Evolutionary conservation across 2,888 invertebrate species (phyloP).

Genomic region (Atethmia centrago): DNA sequence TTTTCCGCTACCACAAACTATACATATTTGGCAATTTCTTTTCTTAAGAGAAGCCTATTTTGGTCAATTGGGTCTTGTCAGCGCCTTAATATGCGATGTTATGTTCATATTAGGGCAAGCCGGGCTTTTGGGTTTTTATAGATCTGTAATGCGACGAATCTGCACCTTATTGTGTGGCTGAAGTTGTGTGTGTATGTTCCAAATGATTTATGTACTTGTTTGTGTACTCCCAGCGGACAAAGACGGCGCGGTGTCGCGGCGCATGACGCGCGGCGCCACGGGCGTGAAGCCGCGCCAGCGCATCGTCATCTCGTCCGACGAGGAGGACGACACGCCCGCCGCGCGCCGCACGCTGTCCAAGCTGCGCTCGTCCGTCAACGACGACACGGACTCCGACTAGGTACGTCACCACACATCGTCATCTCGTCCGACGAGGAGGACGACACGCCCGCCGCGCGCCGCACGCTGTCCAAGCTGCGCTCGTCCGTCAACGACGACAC

Average conservation of each 20-base stretch:
- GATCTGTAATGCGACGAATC: neutral
- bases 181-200: no score
- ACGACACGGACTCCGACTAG: conserved; percentile 80
- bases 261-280: conserved; percentile 89
- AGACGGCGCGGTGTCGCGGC: conserved; percentile 74
- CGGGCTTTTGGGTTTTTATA: neutral
- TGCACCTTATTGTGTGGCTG: neutral
- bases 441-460: no score
- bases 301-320: conserved; percentile 89
- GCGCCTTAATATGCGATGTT: neutral
- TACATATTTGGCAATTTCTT: no score
- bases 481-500: no score
- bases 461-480: no score
- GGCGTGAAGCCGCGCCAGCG: conserved; percentile 89
- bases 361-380: conserved; percentile 85
- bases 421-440: no score
- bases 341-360: conserved; percentile 87
- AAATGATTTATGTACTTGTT: neutral
- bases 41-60: no score
- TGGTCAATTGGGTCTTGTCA: no score
- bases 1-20: no score
- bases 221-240: conserved; percentile 47
- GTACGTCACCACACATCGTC: conserved; percentile 26
- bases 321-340: conserved; percentile 89
- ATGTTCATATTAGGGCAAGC: neutral